Conservation (phyloP, 37 sponge, comb jelly and placozoan species). For the Beroe forskalii region DNA sequence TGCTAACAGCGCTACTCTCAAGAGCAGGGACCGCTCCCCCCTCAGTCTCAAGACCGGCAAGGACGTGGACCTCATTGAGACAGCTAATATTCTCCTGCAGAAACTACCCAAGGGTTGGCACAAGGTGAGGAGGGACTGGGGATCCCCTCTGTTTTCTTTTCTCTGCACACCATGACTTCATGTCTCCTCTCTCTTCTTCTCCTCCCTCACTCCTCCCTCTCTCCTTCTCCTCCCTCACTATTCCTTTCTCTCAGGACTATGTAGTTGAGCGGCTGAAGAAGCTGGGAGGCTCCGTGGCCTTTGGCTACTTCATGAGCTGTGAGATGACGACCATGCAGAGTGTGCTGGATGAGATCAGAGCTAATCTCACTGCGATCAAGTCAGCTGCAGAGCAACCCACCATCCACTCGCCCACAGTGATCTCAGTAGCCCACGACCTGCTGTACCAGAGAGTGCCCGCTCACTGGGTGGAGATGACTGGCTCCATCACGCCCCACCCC, state of each 20-base stretch:
- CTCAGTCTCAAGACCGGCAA: neutral
- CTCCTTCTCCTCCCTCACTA: no score
- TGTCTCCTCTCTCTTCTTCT: no score
- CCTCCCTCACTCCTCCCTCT: no score
- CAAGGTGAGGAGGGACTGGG: slow-evolving; percentile 28
- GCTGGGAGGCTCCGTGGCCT: slow-evolving; percentile 39
- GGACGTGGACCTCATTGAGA: slow-evolving; percentile 20
- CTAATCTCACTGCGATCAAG: slow-evolving; percentile 8
- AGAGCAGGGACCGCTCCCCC: slow-evolving; percentile 4
- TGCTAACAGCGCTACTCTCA: slow-evolving; percentile 49
- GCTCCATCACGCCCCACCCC: slow-evolving; percentile 44
- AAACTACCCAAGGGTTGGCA: slow-evolving; percentile 57
- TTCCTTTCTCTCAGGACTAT: no score
- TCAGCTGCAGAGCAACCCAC: neutral
- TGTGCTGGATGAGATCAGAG: slow-evolving; percentile 12
- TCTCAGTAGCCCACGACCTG: slow-evolving; percentile 34
- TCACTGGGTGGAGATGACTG: neutral
- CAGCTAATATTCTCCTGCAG: slow-evolving; percentile 45
- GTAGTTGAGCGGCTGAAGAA: slow-evolving; percentile 27
- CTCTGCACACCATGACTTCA: no score
- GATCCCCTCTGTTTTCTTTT: no score
- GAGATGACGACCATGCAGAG: slow-evolving; percentile 26
- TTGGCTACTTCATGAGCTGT: slow-evolving; percentile 6
- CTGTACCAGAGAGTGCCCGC: slow-evolving; percentile 29
- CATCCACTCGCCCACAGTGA: slow-evolving; percentile 6